These are phyloP conservation scores for Sinotaia quadrata DNA, from an alignment of 2,888 invertebrate genomes.

Conservation along the genomic window DNA sequence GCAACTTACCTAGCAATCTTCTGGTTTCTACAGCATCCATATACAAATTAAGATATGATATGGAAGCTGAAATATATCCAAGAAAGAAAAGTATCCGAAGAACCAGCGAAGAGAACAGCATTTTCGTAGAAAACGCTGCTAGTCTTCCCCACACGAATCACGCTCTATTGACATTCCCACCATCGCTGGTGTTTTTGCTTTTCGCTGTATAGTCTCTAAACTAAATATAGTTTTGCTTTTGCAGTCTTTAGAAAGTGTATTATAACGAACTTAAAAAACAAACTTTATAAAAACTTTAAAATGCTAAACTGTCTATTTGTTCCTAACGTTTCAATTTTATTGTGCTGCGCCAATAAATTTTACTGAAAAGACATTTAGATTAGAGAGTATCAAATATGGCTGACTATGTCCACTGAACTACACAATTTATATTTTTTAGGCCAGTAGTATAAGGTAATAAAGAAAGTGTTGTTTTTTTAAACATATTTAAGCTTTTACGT, in stretches of 20 bases:
- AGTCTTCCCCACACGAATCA: slow-evolving; percentile 17
- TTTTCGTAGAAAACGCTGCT: slow-evolving; percentile 31
- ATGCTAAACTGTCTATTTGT: background rate
- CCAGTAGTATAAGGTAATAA: too few species aligned
- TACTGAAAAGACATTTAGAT: background rate
- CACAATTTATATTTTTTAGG: too few species aligned
- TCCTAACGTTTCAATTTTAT: background rate
- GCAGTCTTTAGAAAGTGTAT: background rate
- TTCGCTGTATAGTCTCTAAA: slow-evolving; percentile 18
- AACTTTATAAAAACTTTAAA: background rate
- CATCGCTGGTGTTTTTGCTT: slow-evolving; percentile 25
- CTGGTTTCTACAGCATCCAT: slow-evolving; percentile 59
- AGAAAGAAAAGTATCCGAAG: slow-evolving; percentile 45
- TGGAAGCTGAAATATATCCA: slow-evolving; percentile 46
- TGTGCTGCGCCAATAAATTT: background rate
- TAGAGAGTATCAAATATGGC: background rate
- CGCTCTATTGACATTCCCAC: slow-evolving; percentile 31
- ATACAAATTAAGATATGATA: slow-evolving; percentile 57
- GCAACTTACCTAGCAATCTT: slow-evolving; percentile 59
- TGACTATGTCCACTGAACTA: too few species aligned
- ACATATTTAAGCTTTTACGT: too few species aligned
- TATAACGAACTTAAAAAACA: background rate
- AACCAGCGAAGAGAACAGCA: slow-evolving; percentile 40
- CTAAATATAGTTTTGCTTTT: background rate
- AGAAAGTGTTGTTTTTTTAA: too few species aligned